These are phyloP conservation scores for Patagioenas fasciata DNA, from an alignment of 2,113 vertebrate genomes.

Conservation along the genomic window DNA sequence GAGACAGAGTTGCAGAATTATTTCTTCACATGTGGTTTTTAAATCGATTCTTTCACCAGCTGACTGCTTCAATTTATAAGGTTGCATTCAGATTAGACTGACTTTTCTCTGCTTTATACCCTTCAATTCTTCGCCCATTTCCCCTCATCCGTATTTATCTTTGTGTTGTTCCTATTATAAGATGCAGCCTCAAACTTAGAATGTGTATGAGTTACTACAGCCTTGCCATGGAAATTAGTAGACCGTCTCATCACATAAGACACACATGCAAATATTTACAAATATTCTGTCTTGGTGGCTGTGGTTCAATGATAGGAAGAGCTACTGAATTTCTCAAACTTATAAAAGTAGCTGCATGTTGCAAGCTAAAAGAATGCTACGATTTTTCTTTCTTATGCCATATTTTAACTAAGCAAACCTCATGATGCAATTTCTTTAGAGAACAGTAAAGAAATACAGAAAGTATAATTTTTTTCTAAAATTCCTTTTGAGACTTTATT, in stretches of 20 bases:
- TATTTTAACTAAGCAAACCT: neutral
- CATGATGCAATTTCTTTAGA: neutral
- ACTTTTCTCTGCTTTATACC: neutral
- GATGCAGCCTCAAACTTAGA: neutral
- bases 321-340: neutral
- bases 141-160: neutral
- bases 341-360: neutral
- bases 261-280: neutral
- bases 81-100: rapidly evolving
- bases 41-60: neutral
- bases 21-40: neutral
- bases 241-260: neutral
- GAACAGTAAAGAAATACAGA: neutral
- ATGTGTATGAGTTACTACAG: neutral
- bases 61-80: neutral
- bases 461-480: neutral
- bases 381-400: neutral
- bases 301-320: neutral
- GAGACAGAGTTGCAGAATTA: neutral
- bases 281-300: neutral
- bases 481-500: neutral
- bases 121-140: neutral
- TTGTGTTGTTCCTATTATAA: neutral
- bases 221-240: neutral
- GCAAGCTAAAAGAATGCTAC: neutral